phyloP scores from a whole-genome alignment of 2,113 vertebrate genomes.

The Nibea coibor region DNA sequence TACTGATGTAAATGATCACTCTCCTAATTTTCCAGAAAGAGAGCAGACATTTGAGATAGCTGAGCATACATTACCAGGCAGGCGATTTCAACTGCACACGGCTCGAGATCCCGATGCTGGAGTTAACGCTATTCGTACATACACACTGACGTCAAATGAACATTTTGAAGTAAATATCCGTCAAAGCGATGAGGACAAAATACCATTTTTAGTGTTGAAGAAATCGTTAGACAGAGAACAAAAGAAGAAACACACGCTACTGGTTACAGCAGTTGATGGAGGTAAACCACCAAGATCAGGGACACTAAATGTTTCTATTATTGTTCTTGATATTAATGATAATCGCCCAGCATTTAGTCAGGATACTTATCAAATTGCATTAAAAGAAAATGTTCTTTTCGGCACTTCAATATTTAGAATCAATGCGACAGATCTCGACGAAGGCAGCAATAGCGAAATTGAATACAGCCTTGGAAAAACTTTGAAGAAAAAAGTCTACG shows the following conservation, averaged over 20 bases:
- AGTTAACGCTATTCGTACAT: conserved; percentile 68
- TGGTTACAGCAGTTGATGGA: conserved; percentile 74
- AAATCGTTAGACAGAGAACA: conserved; percentile 72
- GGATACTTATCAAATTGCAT: conserved; percentile 18
- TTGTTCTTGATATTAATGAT: conserved; percentile 57
- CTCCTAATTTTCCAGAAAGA: conserved; percentile 59
- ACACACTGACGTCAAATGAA: conserved; percentile 65
- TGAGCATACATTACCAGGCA: conserved; percentile 62
- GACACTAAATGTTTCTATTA: conserved; percentile 54
- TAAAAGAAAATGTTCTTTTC: conserved; percentile 51
- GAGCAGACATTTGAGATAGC: conserved; percentile 61
- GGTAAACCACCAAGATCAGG: conserved; percentile 69
- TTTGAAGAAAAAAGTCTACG: conserved; percentile 17
- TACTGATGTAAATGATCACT: conserved; percentile 77
- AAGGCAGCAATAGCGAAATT: conserved; percentile 45
- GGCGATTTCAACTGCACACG: conserved; percentile 68
- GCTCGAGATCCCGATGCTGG: conserved; percentile 73
- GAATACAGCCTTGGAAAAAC: conserved; percentile 60
- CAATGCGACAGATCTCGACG: conserved; percentile 54
- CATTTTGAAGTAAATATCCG: conserved; percentile 69
- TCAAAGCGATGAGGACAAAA: conserved; percentile 50
- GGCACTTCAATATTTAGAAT: conserved; percentile 31
- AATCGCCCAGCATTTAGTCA: conserved; percentile 72
- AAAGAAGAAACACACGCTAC: conserved; percentile 6
- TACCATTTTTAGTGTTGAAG: conserved; percentile 65